phyloP scores from a whole-genome alignment of 2,888 invertebrate genomes.

The Amorpha juglandis region DNA sequence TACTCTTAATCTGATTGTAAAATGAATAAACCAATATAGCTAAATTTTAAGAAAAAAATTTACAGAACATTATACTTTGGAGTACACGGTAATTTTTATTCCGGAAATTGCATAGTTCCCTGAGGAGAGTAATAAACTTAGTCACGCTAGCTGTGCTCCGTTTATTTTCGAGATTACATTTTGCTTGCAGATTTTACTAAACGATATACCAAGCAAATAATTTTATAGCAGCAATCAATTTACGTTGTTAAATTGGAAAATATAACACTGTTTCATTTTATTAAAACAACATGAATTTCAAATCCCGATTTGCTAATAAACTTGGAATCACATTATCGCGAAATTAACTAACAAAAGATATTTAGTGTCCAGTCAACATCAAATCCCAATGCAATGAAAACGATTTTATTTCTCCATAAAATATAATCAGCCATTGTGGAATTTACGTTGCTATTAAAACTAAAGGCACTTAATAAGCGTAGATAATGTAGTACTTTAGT shows the following conservation, averaged over 20 bases:
- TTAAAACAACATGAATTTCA: background rate
- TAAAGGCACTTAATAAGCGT: background rate
- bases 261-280: too few relatives aligned
- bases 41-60: background rate
- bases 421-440: conserved; percentile 12
- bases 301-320: background rate
- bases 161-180: background rate
- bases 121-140: background rate
- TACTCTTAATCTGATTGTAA: too few relatives aligned
- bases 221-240: too few relatives aligned
- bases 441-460: conserved; percentile 19
- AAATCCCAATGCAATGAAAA: background rate
- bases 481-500: background rate
- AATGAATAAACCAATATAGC: background rate
- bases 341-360: background rate
- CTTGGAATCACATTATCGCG: background rate
- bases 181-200: background rate
- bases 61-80: background rate
- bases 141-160: background rate
- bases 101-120: conserved; percentile 11
- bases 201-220: background rate
- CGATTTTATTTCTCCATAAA: conserved; percentile 27
- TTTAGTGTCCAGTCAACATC: background rate
- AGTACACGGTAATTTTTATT: background rate
- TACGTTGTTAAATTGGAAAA: too few relatives aligned